Conservation (phyloP, 2,888 invertebrate species). For the Drosophila silvestris region DNA sequence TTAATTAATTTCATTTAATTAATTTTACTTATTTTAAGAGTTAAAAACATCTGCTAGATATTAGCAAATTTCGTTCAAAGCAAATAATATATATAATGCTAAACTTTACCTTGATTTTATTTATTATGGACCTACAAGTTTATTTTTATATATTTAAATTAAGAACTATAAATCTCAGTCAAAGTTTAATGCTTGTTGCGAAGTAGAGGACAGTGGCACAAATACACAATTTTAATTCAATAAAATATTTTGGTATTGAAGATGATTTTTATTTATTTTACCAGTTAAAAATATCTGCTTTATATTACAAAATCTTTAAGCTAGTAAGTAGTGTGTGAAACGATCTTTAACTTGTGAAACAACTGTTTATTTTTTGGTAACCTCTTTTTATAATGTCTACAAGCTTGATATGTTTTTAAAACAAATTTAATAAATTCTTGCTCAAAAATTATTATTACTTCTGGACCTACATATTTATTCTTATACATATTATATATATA, state of each 20-base stretch:
- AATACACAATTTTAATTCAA: neutral
- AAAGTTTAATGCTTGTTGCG: neutral
- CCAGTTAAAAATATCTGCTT: neutral
- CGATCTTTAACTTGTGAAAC: neutral
- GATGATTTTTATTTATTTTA: neutral
- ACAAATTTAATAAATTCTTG: neutral
- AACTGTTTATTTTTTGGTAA: neutral
- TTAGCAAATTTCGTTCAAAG: neutral
- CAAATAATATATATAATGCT: neutral
- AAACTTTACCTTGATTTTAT: neutral
- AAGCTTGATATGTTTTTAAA: neutral
- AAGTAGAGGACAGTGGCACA: neutral
- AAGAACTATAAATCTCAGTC: neutral
- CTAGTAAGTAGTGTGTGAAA: too few species aligned
- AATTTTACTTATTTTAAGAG: neutral
- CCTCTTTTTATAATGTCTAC: neutral
- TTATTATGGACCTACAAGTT: neutral
- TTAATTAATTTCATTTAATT: neutral
- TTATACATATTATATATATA: too few species aligned
- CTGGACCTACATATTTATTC: rapidly evolving
- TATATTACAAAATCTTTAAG: neutral
- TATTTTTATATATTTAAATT: neutral
- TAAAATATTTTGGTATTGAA: neutral
- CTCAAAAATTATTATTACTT: neutral
- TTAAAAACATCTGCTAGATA: neutral